phyloP scores from a whole-genome alignment of 1,140 invertebrate species.

The Andricus grossulariae region DNA sequence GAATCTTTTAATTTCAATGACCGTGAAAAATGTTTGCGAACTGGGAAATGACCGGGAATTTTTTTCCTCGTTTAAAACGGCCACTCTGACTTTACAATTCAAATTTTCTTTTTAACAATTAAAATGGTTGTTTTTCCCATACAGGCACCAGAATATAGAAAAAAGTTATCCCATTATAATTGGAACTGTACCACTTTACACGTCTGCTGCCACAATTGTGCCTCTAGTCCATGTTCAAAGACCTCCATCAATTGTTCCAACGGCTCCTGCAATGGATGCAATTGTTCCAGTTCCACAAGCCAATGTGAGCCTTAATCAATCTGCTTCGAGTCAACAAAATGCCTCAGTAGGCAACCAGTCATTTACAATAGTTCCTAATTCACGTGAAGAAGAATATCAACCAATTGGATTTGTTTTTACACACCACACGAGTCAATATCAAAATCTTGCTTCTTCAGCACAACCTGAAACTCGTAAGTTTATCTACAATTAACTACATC shows the following conservation, averaged over 20 bases:
- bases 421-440: background rate
- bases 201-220: background rate
- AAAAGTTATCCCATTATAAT: conserved; percentile 54
- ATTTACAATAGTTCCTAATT: conserved; percentile 3
- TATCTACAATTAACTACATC: background rate
- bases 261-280: conserved; percentile 31
- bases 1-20: background rate
- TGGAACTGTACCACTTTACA: conserved; percentile 53
- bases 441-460: background rate
- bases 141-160: conserved; percentile 46
- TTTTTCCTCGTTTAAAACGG: too few species aligned
- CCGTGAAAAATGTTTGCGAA: too few species aligned
- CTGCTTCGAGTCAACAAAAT: background rate
- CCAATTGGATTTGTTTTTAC: conserved; percentile 42
- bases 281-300: background rate
- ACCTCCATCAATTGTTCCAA: conserved; percentile 5
- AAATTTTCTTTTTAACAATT: background rate
- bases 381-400: conserved; percentile 23
- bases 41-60: too few species aligned
- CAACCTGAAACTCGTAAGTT: conserved; percentile 40
- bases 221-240: conserved; percentile 1
- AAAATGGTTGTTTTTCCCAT: conserved; percentile 16
- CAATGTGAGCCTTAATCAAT: background rate
- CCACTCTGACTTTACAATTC: background rate
- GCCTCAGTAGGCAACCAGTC: background rate